phyloP scores from a whole-genome alignment of 2,113 vertebrate species.

The Andinoacara biseriatus region DNA sequence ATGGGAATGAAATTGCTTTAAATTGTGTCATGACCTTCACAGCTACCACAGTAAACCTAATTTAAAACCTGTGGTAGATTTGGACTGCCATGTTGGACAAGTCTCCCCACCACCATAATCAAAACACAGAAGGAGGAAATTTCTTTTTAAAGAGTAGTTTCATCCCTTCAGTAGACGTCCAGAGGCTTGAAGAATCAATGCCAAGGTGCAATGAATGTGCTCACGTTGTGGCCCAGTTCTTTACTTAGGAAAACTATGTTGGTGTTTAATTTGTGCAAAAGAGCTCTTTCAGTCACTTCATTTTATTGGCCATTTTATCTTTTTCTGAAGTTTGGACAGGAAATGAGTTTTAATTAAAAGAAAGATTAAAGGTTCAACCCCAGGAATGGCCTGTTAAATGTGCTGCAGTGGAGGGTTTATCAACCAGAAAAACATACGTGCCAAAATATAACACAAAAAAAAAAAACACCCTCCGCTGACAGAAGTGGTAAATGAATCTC shows the following conservation, averaged over 20 bases:
- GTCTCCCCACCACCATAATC: neutral
- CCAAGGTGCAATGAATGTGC: neutral
- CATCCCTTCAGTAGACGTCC: neutral
- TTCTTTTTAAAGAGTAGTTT: neutral
- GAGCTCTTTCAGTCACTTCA: neutral
- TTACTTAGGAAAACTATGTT: neutral
- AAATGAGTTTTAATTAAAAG: constrained; percentile 7
- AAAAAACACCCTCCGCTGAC: neutral
- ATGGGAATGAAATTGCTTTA: neutral
- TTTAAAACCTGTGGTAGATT: neutral
- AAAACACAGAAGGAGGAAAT: neutral
- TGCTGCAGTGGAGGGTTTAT: constrained; percentile 33
- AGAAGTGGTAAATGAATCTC: constrained; percentile 16
- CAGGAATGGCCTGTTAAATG: neutral
- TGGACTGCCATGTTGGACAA: neutral
- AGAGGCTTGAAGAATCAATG: neutral
- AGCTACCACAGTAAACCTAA: neutral
- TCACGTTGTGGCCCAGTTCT: neutral
- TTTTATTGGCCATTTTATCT: neutral
- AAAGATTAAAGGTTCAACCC: constrained; percentile 39
- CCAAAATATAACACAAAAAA: neutral
- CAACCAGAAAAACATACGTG: neutral
- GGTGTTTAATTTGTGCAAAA: neutral
- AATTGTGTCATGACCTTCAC: neutral
- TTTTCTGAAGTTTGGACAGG: neutral